Percentiles rank a stretch among this genome's conserved stretches.
phyloP scores from a whole-genome alignment of 2,888 invertebrate genomes.

The Diplazon laetatorius region DNA sequence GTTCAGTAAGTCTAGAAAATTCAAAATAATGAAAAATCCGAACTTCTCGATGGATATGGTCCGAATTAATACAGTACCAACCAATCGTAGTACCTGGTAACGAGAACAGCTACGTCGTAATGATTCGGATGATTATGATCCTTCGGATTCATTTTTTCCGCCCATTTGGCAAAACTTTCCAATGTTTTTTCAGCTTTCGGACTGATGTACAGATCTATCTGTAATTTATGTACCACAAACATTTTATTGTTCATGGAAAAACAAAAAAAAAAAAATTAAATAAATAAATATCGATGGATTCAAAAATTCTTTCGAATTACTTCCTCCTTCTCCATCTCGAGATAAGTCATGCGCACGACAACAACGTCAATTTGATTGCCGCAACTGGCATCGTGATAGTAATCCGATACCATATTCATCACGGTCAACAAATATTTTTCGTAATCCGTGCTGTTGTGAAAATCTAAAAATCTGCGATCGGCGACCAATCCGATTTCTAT shows the following conservation, averaged over 20 bases:
- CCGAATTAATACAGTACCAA: too few relatives aligned
- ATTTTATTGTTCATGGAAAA: neutral
- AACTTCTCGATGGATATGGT: too few relatives aligned
- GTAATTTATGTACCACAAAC: slow-evolving; percentile 11
- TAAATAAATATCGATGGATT: neutral
- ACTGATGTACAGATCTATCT: slow-evolving; percentile 83
- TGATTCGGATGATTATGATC: slow-evolving; percentile 92
- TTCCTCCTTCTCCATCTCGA: slow-evolving; percentile 86
- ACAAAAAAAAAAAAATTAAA: neutral
- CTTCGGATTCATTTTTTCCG: slow-evolving; percentile 87
- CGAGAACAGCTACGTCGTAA: slow-evolving; percentile 92
- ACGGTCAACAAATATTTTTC: slow-evolving; percentile 93
- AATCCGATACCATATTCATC: slow-evolving; percentile 94
- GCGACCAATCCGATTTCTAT: slow-evolving; percentile 94
- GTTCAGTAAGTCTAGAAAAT: neutral
- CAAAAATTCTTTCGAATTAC: slow-evolving; percentile 81
- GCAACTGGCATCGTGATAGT: slow-evolving; percentile 92
- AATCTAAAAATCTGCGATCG: slow-evolving; percentile 92
- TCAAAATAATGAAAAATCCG: neutral
- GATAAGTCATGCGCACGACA: slow-evolving; percentile 91
- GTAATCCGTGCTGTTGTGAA: slow-evolving; percentile 90
- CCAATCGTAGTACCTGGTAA: too few relatives aligned
- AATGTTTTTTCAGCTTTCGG: slow-evolving; percentile 85
- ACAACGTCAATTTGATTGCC: slow-evolving; percentile 95
- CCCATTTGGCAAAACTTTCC: slow-evolving; percentile 87